Base-by-base conservation (phyloP, 2,888 invertebrate species). In the Eugnorisma glareosa region DNA sequence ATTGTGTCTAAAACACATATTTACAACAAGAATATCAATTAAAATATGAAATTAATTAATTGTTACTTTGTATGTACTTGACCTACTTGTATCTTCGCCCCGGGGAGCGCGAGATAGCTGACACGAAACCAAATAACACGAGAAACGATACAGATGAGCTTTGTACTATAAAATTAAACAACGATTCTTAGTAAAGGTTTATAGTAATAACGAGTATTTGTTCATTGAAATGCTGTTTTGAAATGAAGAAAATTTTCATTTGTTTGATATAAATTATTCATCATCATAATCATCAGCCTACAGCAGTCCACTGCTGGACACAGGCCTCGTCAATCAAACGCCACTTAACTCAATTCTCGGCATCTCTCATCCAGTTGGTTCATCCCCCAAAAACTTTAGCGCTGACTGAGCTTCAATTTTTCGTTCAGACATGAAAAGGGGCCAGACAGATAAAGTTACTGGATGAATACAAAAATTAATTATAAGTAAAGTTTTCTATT, bases 41-140 rank as follows among this genome's bases (percentile, higher is more conserved):
- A 79, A 74, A 84, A 74, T 84, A 72, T 69, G 35, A 75, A 80
- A 75, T 73, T 72, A 83, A 82, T 85, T 85, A 84, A 82, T 72
- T 61, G 57, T 81, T 63, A 72, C 77, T 61, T 57, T 63, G 74
- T 84, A 69, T 57, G 40, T 67, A 73, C 70, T 70, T 70, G 73
- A 73, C 85, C 82, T 83, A 83, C 77, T 73, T 85, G 85, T 81
- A 76, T 76, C 43, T 81, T 66, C 5, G 43, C 54, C 73, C 51
- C 43, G 4, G 67, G 66, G 48, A 76, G 48, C 64, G 40, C 51
- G 37, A 82, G 81, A 69, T 76, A 82, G 66, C 72, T 84, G 74
- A 79, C 79, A 67, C 64, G 72, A 79, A 84, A 72, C 76, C 68
- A 83, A 84, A 83, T 71, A 84, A 72, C 75, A 57, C 5, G 73